Evolutionary conservation across 2,888 invertebrate species (phyloP), one percentile per base, ranked within the genome.

Genomic region (Notodonta ziczac): DNA sequence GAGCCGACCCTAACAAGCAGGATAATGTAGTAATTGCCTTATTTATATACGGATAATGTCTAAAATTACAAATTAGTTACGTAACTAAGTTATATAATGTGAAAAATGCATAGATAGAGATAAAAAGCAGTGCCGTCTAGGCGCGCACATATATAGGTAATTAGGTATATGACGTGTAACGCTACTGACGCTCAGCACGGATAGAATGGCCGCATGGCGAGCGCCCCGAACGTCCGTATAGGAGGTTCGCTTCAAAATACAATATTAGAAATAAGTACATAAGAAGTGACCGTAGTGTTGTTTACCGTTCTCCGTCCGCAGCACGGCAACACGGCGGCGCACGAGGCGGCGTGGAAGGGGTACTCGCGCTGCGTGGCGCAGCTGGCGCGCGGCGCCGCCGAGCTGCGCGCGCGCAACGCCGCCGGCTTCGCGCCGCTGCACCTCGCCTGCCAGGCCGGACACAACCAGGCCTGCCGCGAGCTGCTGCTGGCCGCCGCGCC

Each of bases 341-440:
- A 99, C 91, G 99, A 99, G 88, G 98, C 98, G 12, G 96, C 98
- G 4, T 98, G 98, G 97, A 97, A 98, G 82, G 99, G 99, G 9
- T 98, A 96, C 93, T 98, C 98, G 79, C 95, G 96, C 64, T 97
- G 97, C 68, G 96, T 97, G 69, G 96, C 97, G 70, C 88, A 96
- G 53, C 94, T 98, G 67, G 96, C 96, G 57, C 95, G 96, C 58
- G 82, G 74, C 35, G 95, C 95, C 61, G 91, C 94, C 4, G 94
- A 96, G 56, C 94, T 96, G 75, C 95, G 95, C 73, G 94, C 95
- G 63, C 94, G 96, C 82, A 98, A 98, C 89, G 95, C 96, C 76
- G 98, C 97, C 57, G 98, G 98, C 8, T 98, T 98, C 89, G 97
- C 98, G 14, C 96, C 99, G n/a, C 95, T 99, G 54, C 99, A 99